A percentile compares a stretch with the other conserved stretches of the same genome.
Evolutionary conservation across 2,113 vertebrate genomes (phyloP).

Genomic region (Oreochromis spilurus): DNA sequence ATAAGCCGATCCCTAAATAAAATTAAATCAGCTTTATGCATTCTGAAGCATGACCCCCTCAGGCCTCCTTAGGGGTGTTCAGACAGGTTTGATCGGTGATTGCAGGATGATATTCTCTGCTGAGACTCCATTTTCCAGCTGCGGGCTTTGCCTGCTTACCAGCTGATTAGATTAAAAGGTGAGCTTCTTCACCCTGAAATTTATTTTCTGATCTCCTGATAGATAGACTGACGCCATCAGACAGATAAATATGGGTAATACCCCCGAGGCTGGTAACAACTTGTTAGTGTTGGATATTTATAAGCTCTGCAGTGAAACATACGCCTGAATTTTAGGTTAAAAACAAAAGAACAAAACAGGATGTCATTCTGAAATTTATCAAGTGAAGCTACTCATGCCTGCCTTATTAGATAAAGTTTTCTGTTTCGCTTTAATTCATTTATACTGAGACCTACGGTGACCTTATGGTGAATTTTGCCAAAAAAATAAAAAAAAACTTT

Average conservation of each 20-base stretch:
- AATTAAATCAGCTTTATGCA: slow-evolving; percentile 11
- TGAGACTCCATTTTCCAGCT: slow-evolving; percentile 22
- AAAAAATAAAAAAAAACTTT: background rate
- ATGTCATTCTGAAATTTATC: background rate
- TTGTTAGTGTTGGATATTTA: background rate
- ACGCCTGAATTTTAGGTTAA: background rate
- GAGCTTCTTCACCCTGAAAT: background rate
- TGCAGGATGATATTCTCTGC: slow-evolving; percentile 29
- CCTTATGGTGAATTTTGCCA: slow-evolving; percentile 2
- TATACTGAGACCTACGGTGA: background rate
- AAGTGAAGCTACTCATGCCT: background rate
- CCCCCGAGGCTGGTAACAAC: background rate
- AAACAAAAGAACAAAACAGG: background rate
- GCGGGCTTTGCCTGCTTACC: background rate
- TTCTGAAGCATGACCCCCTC: slow-evolving; percentile 21
- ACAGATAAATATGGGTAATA: background rate
- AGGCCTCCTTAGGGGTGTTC: background rate
- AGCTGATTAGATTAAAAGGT: slow-evolving; percentile 29
- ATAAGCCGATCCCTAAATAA: background rate
- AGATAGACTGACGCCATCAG: background rate
- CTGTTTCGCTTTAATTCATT: background rate
- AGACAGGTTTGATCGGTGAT: slow-evolving; percentile 45
- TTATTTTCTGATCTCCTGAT: background rate
- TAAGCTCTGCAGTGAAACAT: background rate
- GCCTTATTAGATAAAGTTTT: background rate